A percentile compares a stretch with the other conserved stretches of the same genome.
These are phyloP conservation scores for Argyrosomus regius DNA, from an alignment of 2,797 vertebrate genomes.

Conservation along the genomic window DNA sequence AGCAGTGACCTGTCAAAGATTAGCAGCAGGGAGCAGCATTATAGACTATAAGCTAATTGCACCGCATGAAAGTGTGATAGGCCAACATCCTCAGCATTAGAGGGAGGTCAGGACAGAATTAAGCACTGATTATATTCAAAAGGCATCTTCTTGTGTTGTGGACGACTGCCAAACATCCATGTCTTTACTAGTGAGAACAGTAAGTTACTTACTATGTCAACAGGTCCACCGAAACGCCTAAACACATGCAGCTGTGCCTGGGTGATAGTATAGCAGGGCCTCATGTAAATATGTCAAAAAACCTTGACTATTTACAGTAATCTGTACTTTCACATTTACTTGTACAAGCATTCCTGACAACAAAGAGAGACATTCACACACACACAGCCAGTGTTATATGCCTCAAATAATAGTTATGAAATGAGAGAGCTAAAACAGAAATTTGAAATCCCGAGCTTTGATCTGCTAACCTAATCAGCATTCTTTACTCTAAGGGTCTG, in stretches of 20 bases:
- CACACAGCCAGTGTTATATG: not conserved
- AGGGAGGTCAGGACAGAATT: not conserved
- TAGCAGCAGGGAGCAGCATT: constrained; percentile 27
- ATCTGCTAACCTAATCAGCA: not conserved
- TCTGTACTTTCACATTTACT: no score
- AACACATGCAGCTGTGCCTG: no score
- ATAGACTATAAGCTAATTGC: not conserved
- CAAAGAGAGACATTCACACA: no score
- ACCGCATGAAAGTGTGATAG: not conserved
- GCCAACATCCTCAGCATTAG: not conserved
- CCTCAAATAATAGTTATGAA: not conserved
- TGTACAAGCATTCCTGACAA: no score
- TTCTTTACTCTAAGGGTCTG: not conserved
- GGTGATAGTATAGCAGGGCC: no score
- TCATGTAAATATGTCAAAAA: no score
- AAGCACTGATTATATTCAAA: not conserved
- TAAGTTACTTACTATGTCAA: no score
- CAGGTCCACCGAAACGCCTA: no score
- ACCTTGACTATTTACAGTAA: no score
- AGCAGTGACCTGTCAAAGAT: constrained; percentile 25
- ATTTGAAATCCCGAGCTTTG: not conserved
- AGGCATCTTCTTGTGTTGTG: no score
- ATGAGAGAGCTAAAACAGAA: not conserved
- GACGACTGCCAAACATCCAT: no score
- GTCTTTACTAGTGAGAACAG: no score